A percentile compares a stretch with the other conserved stretches of the same genome.
Conservation (phyloP, 2,797 vertebrate genomes). For the Peromyscus eremicus region DNA sequence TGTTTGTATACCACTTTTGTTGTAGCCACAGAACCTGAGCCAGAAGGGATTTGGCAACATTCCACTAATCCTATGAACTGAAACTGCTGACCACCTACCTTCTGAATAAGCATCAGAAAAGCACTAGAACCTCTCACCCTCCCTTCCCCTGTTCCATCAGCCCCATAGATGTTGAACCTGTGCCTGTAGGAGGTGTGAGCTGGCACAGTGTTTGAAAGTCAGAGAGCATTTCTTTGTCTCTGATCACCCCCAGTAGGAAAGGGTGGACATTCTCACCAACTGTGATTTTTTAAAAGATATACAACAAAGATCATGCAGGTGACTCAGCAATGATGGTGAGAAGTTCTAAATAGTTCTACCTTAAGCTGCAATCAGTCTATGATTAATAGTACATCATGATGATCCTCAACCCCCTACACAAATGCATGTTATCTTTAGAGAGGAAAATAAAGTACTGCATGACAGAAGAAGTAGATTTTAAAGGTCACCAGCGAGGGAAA, state of each 20-base stretch:
- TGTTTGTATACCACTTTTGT: not conserved
- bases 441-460: not conserved
- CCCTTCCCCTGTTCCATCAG: not conserved
- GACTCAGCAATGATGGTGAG: not conserved
- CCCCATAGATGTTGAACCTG: not conserved
- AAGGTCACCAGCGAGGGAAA: not conserved
- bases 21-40: not conserved
- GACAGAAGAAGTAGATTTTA: not conserved
- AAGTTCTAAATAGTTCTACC: constrained; percentile 13
- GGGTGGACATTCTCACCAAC: not conserved
- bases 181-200: not conserved
- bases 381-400: constrained; percentile 4
- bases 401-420: not conserved
- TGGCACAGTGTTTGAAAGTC: constrained; percentile 47
- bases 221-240: constrained; percentile 44
- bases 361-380: not conserved
- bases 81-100: not conserved
- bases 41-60: not conserved
- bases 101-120: constrained; percentile 29
- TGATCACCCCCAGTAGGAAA: not conserved
- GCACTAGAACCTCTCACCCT: not conserved
- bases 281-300: not conserved
- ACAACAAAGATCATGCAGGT: constrained; percentile 28
- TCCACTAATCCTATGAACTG: not conserved
- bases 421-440: not conserved